These are phyloP conservation scores for Spatula versicolor DNA, from an alignment of 2,797 vertebrate genomes.

Conservation along the genomic window DNA sequence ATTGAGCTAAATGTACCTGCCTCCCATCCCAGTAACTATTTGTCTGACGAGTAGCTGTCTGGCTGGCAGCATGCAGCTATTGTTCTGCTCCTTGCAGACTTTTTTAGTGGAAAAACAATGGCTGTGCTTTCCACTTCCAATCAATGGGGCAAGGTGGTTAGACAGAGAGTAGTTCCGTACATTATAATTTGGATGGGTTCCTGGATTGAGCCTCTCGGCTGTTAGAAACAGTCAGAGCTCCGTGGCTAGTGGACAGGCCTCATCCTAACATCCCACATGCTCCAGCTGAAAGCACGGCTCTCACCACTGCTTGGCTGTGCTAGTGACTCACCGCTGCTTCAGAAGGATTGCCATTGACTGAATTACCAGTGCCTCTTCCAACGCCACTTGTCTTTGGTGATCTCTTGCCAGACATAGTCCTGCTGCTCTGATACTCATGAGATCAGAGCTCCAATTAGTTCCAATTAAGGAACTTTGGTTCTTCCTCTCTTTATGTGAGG, in stretches of 20 bases:
- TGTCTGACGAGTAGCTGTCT: neutral
- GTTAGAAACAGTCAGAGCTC: neutral
- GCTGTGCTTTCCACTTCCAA: neutral
- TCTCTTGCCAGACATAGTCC: neutral
- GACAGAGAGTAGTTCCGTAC: neutral
- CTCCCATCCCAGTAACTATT: neutral
- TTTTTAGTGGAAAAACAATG: accelerated
- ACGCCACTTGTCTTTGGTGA: neutral
- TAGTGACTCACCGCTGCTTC: neutral
- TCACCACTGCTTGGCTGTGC: neutral
- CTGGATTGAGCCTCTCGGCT: neutral
- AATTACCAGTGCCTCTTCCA: neutral
- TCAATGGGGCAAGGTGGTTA: neutral
- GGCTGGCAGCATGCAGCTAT: accelerated
- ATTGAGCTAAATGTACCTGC: neutral
- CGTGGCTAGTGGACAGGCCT: accelerated
- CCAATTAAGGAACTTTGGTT: neutral
- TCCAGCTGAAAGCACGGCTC: neutral
- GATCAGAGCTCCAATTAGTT: neutral
- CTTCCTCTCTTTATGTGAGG: neutral
- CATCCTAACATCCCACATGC: accelerated
- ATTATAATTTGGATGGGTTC: neutral
- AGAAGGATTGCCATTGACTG: neutral
- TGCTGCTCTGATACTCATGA: neutral
- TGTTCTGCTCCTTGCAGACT: neutral